A percentile compares a stretch with the other conserved stretches of the same genome.
Evolutionary conservation across 2,113 vertebrate species (phyloP).

Genomic region (Pipra filicauda): DNA sequence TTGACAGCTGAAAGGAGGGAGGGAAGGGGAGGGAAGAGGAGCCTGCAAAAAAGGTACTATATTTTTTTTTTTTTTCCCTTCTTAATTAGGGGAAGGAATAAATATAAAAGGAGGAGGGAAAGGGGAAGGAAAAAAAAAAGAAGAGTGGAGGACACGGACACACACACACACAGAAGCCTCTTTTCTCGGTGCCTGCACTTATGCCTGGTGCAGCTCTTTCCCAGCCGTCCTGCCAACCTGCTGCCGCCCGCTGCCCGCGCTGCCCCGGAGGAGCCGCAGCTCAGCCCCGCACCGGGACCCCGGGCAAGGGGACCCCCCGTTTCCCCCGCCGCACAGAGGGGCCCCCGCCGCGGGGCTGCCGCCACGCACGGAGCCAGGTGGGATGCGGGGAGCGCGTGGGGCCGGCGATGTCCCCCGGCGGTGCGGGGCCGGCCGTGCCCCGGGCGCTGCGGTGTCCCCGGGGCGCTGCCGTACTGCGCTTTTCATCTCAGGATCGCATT

Average conservation of each 20-base stretch:
- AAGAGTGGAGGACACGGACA: neutral
- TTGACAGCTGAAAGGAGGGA: slow-evolving; percentile 28
- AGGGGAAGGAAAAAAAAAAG: neutral
- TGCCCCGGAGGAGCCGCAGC: neutral
- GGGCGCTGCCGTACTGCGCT: neutral
- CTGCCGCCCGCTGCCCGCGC: neutral
- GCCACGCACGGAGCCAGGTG: neutral
- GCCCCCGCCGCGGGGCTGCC: neutral
- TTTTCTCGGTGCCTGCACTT: slow-evolving; percentile 23
- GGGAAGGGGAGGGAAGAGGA: slow-evolving; percentile 35
- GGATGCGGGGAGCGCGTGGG: neutral
- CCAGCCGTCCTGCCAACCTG: slow-evolving; percentile 19
- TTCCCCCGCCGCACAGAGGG: neutral
- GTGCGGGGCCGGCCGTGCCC: neutral
- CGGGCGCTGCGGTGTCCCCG: neutral
- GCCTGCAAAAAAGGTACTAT: slow-evolving; percentile 25
- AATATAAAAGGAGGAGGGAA: slow-evolving; percentile 41
- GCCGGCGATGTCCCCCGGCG: neutral
- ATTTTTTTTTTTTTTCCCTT: neutral
- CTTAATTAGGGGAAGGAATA: slow-evolving; percentile 35
- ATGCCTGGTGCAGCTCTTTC: slow-evolving; percentile 15
- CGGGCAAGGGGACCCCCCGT: neutral
- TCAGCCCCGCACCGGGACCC: neutral
- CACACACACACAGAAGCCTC: neutral
- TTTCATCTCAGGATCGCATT: rapidly evolving